These are phyloP conservation scores for Sterna hirundo DNA, from an alignment of 2,113 vertebrate species.

Conservation along the genomic window DNA sequence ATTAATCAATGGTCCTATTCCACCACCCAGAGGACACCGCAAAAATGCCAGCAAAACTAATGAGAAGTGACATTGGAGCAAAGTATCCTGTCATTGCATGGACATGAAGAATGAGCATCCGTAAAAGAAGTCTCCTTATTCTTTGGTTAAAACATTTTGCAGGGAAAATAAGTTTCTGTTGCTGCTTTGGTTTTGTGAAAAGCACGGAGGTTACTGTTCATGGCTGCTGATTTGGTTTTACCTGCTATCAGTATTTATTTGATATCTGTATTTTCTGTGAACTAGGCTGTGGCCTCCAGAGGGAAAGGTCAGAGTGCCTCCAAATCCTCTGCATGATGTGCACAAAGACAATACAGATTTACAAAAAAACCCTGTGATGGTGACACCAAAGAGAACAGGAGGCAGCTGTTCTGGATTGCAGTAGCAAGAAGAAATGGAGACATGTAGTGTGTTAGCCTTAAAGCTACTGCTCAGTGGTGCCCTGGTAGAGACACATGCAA, in stretches of 20 bases:
- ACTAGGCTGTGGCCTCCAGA: neutral
- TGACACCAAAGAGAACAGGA: neutral
- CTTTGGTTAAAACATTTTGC: neutral
- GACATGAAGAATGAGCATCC: neutral
- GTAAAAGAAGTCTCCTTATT: neutral
- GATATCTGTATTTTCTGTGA: neutral
- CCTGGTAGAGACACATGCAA: neutral
- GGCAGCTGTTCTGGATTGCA: neutral
- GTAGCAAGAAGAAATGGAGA: neutral
- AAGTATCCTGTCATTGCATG: neutral
- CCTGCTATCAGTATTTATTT: neutral
- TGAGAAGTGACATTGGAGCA: neutral
- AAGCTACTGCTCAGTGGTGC: neutral
- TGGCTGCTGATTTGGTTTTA: neutral
- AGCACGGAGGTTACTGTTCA: neutral
- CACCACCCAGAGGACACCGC: constrained; percentile 1
- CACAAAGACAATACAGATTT: neutral
- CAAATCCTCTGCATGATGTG: neutral
- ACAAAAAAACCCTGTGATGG: rapidly evolving
- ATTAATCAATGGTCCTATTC: neutral
- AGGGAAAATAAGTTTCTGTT: neutral
- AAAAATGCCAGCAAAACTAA: neutral
- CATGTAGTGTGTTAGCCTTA: neutral
- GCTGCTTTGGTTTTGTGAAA: neutral
- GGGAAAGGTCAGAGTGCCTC: neutral